Conservation (phyloP, 2,797 vertebrate genomes). For the Tenualosa thibaudeaui region DNA sequence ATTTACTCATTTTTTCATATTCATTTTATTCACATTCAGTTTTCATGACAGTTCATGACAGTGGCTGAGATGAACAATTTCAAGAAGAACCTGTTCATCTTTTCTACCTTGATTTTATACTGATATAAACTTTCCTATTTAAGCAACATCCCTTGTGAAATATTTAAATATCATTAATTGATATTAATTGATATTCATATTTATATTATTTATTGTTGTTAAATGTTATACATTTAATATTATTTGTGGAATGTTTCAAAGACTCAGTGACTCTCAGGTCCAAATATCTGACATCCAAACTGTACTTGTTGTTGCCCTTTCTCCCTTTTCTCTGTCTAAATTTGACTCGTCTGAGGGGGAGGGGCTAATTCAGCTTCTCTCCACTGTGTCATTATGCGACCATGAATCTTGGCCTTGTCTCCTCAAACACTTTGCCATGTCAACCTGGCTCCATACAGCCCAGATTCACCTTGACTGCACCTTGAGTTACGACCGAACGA, state of each 20-base stretch:
- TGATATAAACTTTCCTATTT: no score
- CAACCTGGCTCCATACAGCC: slow-evolving; percentile 44
- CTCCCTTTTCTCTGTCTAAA: neutral
- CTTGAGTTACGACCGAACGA: slow-evolving; percentile 43
- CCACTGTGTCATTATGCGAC: slow-evolving; percentile 46
- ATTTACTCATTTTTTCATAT: no score
- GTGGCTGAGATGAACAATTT: neutral
- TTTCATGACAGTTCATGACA: neutral
- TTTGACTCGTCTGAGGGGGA: neutral
- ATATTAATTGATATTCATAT: no score
- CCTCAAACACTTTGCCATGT: slow-evolving; percentile 44
- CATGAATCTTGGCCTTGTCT: slow-evolving; percentile 49
- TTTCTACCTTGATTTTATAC: no score
- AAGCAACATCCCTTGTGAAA: no score
- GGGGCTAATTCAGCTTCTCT: slow-evolving; percentile 32
- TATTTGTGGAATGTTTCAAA: neutral
- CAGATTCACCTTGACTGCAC: slow-evolving; percentile 34
- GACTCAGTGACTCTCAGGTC: neutral
- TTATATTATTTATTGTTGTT: no score
- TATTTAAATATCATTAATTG: no score
- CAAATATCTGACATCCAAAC: neutral
- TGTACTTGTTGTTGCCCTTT: neutral
- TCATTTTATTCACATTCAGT: no score
- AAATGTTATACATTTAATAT: no score
- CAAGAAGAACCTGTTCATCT: neutral